Percentiles rank a stretch among this genome's conserved stretches.
phyloP scores from a whole-genome alignment of 1,140 invertebrate species.

The Tribolium castaneum region DNA sequence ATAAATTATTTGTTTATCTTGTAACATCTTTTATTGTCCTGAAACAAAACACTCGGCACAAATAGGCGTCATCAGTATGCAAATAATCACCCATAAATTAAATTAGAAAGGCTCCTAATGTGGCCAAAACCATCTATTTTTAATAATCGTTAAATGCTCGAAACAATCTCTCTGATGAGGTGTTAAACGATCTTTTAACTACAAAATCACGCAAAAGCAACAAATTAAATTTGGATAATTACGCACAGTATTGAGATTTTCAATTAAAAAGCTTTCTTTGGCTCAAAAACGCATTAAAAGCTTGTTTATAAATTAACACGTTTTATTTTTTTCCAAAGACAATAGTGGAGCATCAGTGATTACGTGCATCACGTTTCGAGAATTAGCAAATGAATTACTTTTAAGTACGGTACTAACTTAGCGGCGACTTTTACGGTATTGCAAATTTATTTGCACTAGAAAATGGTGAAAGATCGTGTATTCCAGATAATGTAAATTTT shows the following conservation, averaged over 20 bases:
- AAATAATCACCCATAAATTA: slow-evolving; percentile 1
- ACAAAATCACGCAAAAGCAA: slow-evolving; percentile 3
- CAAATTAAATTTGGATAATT: slow-evolving; percentile 16
- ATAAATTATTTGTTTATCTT: background rate
- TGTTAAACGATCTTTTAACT: background rate
- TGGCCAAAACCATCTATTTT: background rate
- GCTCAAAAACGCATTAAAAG: background rate
- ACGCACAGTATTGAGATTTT: background rate
- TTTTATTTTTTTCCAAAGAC: background rate
- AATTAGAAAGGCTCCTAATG: slow-evolving; percentile 5
- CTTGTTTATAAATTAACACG: slow-evolving; percentile 5
- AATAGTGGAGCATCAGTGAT: background rate
- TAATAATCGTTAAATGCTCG: background rate
- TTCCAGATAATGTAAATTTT: background rate
- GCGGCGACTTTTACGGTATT: background rate
- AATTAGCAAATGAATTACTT: no score
- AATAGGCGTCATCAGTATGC: background rate
- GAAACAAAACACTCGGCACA: background rate
- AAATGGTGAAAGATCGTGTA: background rate
- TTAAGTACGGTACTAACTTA: background rate
- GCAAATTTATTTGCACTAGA: background rate
- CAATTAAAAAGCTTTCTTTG: slow-evolving; percentile 7
- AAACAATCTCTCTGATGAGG: background rate
- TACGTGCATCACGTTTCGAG: no score
- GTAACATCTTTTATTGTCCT: background rate